Evolutionary conservation across 30 jellyfish, hydroid and myxozoan genomes (phyloP).

Genomic region (Hydractinia echinata): DNA sequence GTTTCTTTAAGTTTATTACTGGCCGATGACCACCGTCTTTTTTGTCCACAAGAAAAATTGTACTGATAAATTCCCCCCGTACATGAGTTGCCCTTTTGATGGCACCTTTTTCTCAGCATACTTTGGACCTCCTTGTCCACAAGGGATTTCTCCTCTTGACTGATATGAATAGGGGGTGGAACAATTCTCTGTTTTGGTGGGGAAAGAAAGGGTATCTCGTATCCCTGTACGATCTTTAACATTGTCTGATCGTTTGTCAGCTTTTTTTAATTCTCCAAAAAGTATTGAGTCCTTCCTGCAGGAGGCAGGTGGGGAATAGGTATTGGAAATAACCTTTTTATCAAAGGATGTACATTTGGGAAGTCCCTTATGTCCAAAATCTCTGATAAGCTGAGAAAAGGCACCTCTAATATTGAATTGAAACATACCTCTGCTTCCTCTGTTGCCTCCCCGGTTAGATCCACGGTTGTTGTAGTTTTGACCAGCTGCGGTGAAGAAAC

Average conservation of each 20-base stretch:
- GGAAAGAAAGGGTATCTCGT: constrained; percentile 5
- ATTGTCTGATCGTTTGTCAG: constrained; percentile 10
- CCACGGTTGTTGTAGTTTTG: background rate
- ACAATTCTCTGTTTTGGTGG: background rate
- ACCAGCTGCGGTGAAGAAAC: constrained; percentile 2
- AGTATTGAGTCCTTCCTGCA: constrained; percentile 7
- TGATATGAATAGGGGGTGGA: background rate
- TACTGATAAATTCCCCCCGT: constrained; percentile 10
- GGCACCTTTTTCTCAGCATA: constrained; percentile 5
- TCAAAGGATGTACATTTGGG: background rate
- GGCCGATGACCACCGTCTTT: constrained; percentile 10
- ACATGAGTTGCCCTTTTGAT: too few relatives aligned
- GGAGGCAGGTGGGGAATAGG: constrained; percentile 11
- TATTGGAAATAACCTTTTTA: background rate
- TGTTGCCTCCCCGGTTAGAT: too few relatives aligned
- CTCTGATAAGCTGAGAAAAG: background rate
- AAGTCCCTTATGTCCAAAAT: constrained; percentile 6
- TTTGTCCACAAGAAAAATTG: constrained; percentile 5
- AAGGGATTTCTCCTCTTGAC: constrained; percentile 6
- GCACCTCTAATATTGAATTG: background rate
- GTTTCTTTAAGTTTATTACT: too few relatives aligned
- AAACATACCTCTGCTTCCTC: constrained; percentile 11
- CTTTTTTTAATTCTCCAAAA: background rate
- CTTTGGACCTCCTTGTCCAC: constrained; percentile 4
- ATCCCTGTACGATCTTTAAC: constrained; percentile 4